These are phyloP conservation scores for Eulemur macaco DNA, from an alignment of 2,113 vertebrate genomes.

Conservation along the genomic window DNA sequence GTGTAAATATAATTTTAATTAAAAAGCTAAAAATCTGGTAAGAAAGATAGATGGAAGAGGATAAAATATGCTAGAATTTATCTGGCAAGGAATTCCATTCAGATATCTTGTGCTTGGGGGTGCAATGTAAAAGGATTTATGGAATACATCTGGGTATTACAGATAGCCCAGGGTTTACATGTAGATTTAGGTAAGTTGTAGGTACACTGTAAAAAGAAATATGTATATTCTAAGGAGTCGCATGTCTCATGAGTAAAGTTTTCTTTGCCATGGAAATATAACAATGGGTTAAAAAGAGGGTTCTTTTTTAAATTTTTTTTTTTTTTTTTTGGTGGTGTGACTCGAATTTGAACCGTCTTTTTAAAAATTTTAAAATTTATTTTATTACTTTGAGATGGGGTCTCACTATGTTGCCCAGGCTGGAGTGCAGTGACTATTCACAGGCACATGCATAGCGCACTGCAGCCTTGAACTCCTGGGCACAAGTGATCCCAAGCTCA, in stretches of 20 bases:
- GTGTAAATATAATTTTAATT: neutral
- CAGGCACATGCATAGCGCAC: neutral
- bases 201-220: neutral
- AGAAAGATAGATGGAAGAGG: neutral
- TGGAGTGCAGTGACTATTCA: neutral
- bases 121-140: neutral
- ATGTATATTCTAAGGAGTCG: neutral
- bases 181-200: neutral
- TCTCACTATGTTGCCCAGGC: neutral
- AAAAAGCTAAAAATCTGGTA: neutral
- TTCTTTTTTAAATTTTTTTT: neutral
- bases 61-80: neutral
- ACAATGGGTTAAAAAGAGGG: neutral
- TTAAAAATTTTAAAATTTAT: neutral
- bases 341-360: too few relatives aligned
- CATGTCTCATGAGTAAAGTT: neutral
- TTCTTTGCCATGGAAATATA: neutral
- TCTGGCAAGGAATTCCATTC: neutral
- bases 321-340: too few relatives aligned
- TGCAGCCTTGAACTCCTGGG: neutral
- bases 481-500: neutral
- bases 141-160: neutral
- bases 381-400: neutral
- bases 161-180: neutral
- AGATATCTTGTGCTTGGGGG: neutral